Evolutionary conservation across 2,113 vertebrate species (phyloP).

Genomic region (Marmota monax): DNA sequence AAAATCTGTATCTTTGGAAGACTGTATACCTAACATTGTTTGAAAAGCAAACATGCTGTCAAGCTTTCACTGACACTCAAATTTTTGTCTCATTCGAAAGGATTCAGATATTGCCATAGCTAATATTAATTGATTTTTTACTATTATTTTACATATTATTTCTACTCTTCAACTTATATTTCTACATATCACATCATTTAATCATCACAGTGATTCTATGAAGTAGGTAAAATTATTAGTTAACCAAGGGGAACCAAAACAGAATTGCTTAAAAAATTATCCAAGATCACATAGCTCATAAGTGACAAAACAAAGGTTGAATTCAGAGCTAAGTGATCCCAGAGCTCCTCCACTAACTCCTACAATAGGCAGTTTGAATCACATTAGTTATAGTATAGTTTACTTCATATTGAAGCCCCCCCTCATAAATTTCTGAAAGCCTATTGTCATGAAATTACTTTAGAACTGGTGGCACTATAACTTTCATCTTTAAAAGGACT

Average conservation of each 20-base stretch:
- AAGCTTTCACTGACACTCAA: not conserved
- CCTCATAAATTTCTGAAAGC: not conserved
- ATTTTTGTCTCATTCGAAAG: not conserved
- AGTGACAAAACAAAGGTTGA: not conserved
- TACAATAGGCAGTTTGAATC: not conserved
- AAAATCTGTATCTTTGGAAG: conserved; percentile 10
- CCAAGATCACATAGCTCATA: not conserved
- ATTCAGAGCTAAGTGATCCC: not conserved
- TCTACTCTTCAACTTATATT: not conserved
- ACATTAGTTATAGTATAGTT: not conserved
- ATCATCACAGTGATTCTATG: not conserved
- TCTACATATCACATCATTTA: not conserved
- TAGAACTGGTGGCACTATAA: not conserved
- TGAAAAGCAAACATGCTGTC: not conserved
- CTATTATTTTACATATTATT: not conserved
- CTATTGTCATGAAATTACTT: not conserved
- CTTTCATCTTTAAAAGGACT: not conserved
- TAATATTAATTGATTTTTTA: not conserved
- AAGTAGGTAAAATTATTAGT: not conserved
- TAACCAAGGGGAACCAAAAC: not conserved
- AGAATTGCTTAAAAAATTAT: not conserved
- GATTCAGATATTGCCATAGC: not conserved
- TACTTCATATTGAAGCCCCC: not conserved
- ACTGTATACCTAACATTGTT: not conserved
- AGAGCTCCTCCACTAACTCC: not conserved